Evolutionary conservation across 2,113 vertebrate species (phyloP).

Genomic region (Candoia aspera): DNA sequence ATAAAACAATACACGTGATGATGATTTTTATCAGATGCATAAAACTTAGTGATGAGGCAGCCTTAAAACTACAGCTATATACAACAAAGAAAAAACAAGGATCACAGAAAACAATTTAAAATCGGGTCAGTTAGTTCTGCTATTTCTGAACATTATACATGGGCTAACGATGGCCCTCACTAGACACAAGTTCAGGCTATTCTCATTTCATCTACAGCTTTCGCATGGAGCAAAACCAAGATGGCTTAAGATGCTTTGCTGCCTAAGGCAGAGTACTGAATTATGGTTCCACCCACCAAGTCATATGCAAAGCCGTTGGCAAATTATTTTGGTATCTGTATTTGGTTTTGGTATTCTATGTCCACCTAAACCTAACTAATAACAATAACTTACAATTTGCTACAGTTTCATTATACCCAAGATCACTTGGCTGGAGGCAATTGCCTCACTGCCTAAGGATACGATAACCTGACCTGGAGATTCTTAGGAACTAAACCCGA

Average conservation of each 20-base stretch:
- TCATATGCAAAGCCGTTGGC: background rate
- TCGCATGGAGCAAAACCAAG: background rate
- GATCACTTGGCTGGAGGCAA: background rate
- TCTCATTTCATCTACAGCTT: background rate
- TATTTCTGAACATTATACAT: background rate
- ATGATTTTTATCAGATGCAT: constrained; percentile 60
- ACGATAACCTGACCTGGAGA: background rate
- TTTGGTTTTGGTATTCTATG: background rate
- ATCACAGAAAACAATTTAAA: background rate
- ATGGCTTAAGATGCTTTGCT: background rate
- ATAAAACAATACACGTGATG: constrained; percentile 45
- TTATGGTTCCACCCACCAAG: background rate
- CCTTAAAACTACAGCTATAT: constrained; percentile 27
- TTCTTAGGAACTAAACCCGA: background rate
- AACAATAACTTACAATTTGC: background rate
- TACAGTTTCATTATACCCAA: background rate
- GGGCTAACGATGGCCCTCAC: background rate
- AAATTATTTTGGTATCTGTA: background rate
- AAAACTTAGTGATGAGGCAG: constrained; percentile 55
- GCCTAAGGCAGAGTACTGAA: background rate
- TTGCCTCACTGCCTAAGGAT: background rate
- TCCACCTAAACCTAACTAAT: background rate
- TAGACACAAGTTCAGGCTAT: background rate
- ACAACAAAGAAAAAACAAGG: background rate
- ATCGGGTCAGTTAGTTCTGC: background rate